phyloP scores from a whole-genome alignment of 2,113 vertebrate species.

The Zosterops japonicus region DNA sequence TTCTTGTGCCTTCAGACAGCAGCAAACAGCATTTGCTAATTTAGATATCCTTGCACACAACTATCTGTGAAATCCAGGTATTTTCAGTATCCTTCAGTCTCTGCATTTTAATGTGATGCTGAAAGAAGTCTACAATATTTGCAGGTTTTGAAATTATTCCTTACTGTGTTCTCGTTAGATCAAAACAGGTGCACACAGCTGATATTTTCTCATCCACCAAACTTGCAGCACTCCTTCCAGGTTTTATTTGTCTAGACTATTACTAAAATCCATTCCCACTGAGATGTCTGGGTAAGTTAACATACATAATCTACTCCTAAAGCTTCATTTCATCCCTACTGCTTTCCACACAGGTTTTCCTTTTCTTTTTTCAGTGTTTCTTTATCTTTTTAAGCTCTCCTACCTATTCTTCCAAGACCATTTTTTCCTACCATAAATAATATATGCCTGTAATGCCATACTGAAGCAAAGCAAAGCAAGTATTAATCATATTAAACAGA shows the following conservation, averaged over 20 bases:
- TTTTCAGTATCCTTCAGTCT: not conserved
- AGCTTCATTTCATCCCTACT: not conserved
- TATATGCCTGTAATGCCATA: not conserved
- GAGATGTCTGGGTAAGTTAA: not conserved
- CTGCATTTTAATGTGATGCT: not conserved
- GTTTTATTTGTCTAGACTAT: not conserved
- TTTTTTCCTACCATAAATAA: not conserved
- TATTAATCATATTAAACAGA: not conserved
- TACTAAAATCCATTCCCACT: not conserved
- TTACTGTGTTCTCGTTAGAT: accelerated
- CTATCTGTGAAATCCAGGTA: not conserved
- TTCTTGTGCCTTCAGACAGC: not conserved
- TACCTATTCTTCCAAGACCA: not conserved
- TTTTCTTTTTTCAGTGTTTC: not conserved
- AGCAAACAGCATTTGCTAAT: not conserved
- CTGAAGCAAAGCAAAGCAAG: not conserved
- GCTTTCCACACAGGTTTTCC: not conserved
- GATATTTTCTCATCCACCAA: not conserved
- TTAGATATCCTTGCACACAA: not conserved
- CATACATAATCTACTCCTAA: not conserved
- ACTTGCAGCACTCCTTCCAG: not conserved
- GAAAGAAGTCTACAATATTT: not conserved
- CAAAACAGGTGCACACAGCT: not conserved
- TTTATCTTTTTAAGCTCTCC: not conserved
- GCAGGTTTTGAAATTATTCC: not conserved